Conservation (phyloP, 2,113 vertebrate species). For the Aleadryas rufinucha region DNA sequence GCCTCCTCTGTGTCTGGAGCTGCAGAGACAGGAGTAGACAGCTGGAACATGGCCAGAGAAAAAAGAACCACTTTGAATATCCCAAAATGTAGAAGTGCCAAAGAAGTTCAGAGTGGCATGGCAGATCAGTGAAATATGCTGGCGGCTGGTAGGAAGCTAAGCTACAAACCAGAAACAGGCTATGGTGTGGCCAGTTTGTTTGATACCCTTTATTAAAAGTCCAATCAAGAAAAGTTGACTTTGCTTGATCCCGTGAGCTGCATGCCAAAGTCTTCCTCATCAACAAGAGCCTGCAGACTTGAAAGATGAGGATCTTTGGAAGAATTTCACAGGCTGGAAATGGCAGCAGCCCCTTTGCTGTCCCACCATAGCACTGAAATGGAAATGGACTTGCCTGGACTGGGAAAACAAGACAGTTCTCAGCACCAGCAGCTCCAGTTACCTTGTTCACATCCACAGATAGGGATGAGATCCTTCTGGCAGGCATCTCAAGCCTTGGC, state of each 20-base stretch:
- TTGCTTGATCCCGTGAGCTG: neutral
- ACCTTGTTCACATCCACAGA: neutral
- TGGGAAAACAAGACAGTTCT: neutral
- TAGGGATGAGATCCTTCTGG: neutral
- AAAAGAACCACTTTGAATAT: neutral
- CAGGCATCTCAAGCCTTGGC: neutral
- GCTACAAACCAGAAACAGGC: neutral
- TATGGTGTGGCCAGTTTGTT: rapidly evolving
- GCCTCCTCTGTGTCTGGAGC: neutral
- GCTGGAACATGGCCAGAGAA: neutral
- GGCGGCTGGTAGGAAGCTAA: neutral
- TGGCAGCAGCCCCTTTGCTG: neutral
- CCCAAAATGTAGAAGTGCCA: neutral
- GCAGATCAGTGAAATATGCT: neutral
- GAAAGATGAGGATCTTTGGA: neutral
- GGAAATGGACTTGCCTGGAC: neutral
- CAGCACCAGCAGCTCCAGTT: neutral
- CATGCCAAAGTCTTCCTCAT: neutral
- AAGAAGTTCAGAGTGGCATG: neutral
- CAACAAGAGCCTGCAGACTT: neutral
- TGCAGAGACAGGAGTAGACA: neutral
- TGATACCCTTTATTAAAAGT: neutral
- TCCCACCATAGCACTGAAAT: neutral
- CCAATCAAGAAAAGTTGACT: neutral
- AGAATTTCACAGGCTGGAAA: neutral